A percentile compares a stretch with the other conserved stretches of the same genome.
Evolutionary conservation across 2,113 vertebrate genomes (phyloP).

Genomic region (Egretta garzetta): DNA sequence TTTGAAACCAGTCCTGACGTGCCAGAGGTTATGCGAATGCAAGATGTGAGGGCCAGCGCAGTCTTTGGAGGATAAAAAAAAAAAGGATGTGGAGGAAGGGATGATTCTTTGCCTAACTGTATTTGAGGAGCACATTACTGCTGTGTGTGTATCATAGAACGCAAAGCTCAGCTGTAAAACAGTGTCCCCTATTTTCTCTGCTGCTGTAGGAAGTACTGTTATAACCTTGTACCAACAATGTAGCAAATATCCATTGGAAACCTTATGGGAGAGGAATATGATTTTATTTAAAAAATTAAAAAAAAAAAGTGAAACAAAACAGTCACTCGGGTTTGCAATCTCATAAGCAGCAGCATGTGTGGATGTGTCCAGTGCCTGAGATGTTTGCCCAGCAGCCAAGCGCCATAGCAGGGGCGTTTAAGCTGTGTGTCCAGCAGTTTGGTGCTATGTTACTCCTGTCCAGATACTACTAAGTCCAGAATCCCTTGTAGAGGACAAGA

Average conservation of each 20-base stretch:
- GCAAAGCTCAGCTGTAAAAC: neutral
- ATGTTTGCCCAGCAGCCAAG: neutral
- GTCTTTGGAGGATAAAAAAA: neutral
- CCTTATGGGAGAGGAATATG: neutral
- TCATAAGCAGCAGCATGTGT: neutral
- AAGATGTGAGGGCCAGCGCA: rapidly evolving
- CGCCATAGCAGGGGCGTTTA: neutral
- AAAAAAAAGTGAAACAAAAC: neutral
- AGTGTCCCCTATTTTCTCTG: neutral
- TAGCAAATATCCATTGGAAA: neutral
- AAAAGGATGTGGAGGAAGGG: neutral
- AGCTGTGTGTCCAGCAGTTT: neutral
- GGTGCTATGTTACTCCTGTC: rapidly evolving
- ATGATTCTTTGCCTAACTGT: neutral
- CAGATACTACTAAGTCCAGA: neutral
- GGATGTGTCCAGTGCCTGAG: neutral
- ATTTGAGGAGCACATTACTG: neutral
- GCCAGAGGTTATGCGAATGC: neutral
- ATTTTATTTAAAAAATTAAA: neutral
- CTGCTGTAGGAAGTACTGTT: neutral
- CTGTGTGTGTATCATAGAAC: rapidly evolving
- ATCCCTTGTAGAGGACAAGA: neutral
- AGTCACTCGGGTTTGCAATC: neutral
- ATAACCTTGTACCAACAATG: rapidly evolving
- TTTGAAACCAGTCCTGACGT: neutral